Conservation (phyloP, 2,797 vertebrate genomes). For the Malacoraja senta region DNA sequence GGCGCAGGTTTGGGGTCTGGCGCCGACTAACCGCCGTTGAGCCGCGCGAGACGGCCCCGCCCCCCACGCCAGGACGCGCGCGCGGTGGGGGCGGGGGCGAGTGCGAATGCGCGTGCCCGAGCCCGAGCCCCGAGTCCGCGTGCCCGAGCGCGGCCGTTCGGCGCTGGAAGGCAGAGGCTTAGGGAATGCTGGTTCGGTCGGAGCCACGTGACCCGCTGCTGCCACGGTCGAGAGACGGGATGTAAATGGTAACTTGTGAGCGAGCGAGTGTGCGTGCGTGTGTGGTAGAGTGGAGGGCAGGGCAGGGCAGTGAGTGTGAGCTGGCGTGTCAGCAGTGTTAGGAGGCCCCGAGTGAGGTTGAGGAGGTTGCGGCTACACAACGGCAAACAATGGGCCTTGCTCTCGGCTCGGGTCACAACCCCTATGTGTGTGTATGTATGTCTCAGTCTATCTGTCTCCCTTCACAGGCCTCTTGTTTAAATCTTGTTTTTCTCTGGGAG, state of each 20-base stretch:
- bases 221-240: slow-evolving; percentile 2
- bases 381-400: slow-evolving; percentile 31
- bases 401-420: slow-evolving; percentile 20
- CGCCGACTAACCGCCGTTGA: not conserved
- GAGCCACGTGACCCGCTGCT: slow-evolving; percentile 8
- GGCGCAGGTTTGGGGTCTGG: not conserved
- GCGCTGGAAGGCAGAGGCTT: not conserved
- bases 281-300: not conserved
- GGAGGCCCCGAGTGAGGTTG: not conserved
- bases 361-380: not conserved
- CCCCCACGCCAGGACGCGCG: not conserved
- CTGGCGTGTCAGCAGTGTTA: not conserved
- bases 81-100: not conserved
- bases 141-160: not conserved
- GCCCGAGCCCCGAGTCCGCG: not conserved
- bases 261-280: not conserved
- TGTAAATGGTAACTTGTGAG: not conserved
- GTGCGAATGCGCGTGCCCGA: not conserved
- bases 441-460: not conserved
- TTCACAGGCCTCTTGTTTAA: not conserved
- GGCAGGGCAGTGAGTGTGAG: not conserved
- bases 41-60: not conserved
- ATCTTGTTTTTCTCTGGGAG: not conserved
- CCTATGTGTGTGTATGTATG: not conserved
- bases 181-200: slow-evolving; percentile 16